Evolutionary conservation across 2,113 vertebrate genomes (phyloP).

Genomic region (Acinonyx jubatus): DNA sequence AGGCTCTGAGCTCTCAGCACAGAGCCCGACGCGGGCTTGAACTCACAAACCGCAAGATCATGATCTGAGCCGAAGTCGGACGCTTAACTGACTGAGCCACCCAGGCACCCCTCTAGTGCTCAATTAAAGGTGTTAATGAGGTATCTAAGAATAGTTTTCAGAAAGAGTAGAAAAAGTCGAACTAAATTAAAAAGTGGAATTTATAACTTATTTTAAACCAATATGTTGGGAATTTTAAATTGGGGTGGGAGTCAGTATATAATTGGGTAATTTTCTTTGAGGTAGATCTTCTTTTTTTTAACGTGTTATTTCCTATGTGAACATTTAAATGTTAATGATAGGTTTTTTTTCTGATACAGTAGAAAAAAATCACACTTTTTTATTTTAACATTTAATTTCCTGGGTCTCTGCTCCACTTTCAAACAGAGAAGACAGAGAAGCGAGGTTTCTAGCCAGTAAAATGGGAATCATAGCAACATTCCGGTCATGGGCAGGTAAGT

Average conservation of each 20-base stretch:
- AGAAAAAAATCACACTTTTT: constrained; percentile 4
- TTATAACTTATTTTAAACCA: constrained; percentile 24
- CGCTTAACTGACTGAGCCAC: too few relatives aligned
- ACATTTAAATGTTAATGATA: constrained; percentile 47
- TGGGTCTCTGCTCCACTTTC: not conserved
- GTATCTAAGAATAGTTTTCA: constrained; percentile 24
- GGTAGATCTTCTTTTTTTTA: not conserved
- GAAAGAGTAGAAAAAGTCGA: constrained; percentile 19
- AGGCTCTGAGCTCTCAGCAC: too few relatives aligned
- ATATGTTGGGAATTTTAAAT: constrained; percentile 3
- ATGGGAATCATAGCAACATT: constrained; percentile 99
- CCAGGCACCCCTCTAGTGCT: not conserved
- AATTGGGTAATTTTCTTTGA: not conserved
- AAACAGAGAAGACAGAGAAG: constrained; percentile 95
- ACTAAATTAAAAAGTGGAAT: constrained; percentile 36
- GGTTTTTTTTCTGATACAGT: not conserved
- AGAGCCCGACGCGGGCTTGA: too few relatives aligned
- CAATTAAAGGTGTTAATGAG: not conserved
- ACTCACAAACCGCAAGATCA: too few relatives aligned
- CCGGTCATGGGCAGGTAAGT: constrained; percentile 97
- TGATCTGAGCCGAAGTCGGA: too few relatives aligned
- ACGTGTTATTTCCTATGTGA: constrained; percentile 32
- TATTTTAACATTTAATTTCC: constrained; percentile 40
- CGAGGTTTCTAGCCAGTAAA: constrained; percentile 96
- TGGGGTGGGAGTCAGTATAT: not conserved